A percentile compares a stretch with the other conserved stretches of the same genome.
phyloP scores from a whole-genome alignment of 23 tunicate genomes.

The Trididemnum clinides region DNA sequence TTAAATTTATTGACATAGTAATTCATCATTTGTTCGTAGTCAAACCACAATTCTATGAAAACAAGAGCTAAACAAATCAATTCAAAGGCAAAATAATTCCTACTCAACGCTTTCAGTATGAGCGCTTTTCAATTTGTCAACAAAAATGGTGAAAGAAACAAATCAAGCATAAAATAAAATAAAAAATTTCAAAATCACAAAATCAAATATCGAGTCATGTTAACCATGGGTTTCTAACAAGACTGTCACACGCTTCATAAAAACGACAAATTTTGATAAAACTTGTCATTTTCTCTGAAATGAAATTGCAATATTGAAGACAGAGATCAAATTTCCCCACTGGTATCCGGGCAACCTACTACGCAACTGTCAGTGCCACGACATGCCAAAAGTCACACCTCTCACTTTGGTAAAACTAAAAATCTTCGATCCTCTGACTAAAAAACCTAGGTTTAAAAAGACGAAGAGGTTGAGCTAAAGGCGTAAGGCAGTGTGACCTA shows the following conservation, averaged over 20 bases:
- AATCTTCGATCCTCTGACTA: no score
- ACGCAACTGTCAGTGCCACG: not conserved
- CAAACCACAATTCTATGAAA: not conserved
- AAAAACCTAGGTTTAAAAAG: no score
- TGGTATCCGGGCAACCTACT: not conserved
- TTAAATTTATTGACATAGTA: no score
- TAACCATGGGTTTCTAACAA: conserved; percentile 19
- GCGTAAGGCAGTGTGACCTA: no score
- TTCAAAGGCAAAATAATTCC: not conserved
- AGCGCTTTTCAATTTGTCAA: no score
- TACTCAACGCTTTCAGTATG: no score
- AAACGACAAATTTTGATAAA: not conserved
- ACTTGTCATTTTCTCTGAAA: not conserved
- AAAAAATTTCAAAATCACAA: not conserved
- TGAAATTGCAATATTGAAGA: not conserved
- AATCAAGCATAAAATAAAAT: not conserved
- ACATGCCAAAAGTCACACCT: no score
- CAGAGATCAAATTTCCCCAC: conserved; percentile 2
- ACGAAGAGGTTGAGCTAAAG: no score
- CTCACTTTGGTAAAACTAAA: no score
- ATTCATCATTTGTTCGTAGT: no score
- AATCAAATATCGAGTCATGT: not conserved
- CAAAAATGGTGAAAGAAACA: no score
- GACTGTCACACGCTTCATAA: not conserved
- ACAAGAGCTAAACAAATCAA: not conserved